phyloP scores from a whole-genome alignment of 2,797 vertebrate species.

The Echeneis naucrates region DNA sequence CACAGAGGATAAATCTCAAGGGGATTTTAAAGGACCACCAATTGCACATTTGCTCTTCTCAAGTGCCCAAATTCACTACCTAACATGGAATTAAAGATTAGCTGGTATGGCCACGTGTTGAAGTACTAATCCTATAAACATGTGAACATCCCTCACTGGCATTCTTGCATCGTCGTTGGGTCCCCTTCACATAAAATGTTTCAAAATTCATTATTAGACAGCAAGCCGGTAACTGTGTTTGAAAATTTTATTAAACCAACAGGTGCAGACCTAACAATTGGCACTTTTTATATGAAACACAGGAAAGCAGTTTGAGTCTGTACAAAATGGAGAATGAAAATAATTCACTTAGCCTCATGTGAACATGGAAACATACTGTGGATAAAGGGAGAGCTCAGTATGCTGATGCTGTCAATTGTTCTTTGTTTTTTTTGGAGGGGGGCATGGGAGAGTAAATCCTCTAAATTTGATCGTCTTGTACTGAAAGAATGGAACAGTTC shows the following conservation, averaged over 20 bases:
- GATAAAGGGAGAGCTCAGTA: constrained; percentile 1
- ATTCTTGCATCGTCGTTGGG: neutral
- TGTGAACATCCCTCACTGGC: neutral
- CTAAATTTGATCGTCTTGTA: constrained; percentile 17
- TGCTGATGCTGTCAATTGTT: constrained; percentile 8
- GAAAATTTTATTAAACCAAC: constrained; percentile 65
- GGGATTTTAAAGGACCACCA: constrained; percentile 41
- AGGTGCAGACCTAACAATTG: constrained; percentile 33
- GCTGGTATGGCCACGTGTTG: constrained; percentile 9
- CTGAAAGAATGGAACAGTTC: constrained; percentile 44
- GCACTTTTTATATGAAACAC: constrained; percentile 22
- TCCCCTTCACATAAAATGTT: neutral
- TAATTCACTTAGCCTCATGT: constrained; percentile 28
- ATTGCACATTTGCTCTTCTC: constrained; percentile 13
- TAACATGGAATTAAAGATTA: constrained; percentile 43
- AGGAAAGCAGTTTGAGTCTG: constrained; percentile 22
- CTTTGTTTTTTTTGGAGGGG: constrained; percentile 17
- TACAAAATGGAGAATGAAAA: constrained; percentile 47
- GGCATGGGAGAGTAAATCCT: constrained; percentile 3
- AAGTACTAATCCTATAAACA: constrained; percentile 10
- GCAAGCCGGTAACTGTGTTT: constrained; percentile 27
- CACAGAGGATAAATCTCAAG: constrained; percentile 17
- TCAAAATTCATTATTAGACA: constrained; percentile 3
- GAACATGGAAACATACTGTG: constrained; percentile 14
- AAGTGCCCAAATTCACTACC: constrained; percentile 37